A percentile compares a stretch with the other conserved stretches of the same genome.
Conservation (phyloP, 2,888 invertebrate species). For the Neoitamus cyanurus region DNA sequence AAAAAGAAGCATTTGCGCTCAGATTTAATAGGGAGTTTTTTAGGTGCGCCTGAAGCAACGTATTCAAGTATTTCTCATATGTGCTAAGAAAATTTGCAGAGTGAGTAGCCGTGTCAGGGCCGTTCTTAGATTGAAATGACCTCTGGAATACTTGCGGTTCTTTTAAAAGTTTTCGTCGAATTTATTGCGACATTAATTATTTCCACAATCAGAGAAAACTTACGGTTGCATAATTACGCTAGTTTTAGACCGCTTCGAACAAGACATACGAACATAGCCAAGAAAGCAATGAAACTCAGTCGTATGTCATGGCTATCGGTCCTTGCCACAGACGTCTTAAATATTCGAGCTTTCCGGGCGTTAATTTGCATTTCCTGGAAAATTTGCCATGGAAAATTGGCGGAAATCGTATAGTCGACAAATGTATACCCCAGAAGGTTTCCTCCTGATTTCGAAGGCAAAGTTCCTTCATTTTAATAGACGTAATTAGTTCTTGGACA, state of each 20-base stretch:
- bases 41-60: background rate
- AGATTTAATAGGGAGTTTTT: background rate
- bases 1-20: background rate
- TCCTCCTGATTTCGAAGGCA: background rate
- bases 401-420: background rate
- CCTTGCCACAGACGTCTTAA: background rate
- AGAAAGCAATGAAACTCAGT: background rate
- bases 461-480: background rate
- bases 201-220: background rate
- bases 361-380: conserved; percentile 25
- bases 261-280: background rate
- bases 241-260: background rate
- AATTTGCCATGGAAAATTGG: background rate
- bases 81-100: background rate
- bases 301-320: background rate
- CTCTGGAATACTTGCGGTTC: background rate
- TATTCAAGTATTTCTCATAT: background rate
- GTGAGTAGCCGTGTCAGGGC: background rate
- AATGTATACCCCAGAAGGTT: background rate
- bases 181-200: conserved; percentile 20
- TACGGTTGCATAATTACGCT: background rate
- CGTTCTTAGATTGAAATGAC: background rate
- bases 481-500: background rate
- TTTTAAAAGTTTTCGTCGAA: background rate
- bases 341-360: background rate